Conservation (phyloP, 2,113 vertebrate genomes). For the Burhinus oedicnemus region DNA sequence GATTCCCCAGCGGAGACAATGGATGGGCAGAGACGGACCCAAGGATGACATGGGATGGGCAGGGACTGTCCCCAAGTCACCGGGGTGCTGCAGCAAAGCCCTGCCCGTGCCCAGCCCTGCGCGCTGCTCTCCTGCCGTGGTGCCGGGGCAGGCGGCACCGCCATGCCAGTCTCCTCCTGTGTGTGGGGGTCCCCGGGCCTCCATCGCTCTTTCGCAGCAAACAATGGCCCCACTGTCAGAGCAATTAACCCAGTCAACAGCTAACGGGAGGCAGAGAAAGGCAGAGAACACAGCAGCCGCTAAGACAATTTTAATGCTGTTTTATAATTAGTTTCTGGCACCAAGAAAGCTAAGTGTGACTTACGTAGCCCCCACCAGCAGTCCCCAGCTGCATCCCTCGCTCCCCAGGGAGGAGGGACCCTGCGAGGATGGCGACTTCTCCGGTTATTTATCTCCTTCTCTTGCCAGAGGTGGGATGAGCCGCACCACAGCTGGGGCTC, state of each 20-base stretch:
- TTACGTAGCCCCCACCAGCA: conserved; percentile 11
- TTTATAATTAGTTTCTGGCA: conserved; percentile 53
- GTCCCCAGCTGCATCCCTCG: conserved; percentile 24
- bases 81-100: not conserved
- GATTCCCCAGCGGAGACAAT: not conserved
- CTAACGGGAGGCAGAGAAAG: not conserved
- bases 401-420: not conserved
- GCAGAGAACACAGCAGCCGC: conserved; percentile 20
- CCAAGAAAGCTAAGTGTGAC: conserved; percentile 41
- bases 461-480: conserved; percentile 1
- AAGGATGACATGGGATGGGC: rapidly evolving
- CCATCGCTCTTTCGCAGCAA: not conserved
- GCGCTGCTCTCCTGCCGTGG: rapidly evolving
- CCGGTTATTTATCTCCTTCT: not conserved
- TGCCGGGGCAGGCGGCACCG: not conserved
- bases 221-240: conserved; percentile 72
- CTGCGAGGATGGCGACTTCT: not conserved
- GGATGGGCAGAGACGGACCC: not conserved
- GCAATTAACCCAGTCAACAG: conserved; percentile 61
- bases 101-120: not conserved
- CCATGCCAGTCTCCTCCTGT: not conserved
- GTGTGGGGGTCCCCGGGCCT: not conserved
- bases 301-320: conserved; percentile 49
- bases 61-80: not conserved
- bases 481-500: not conserved